Base-by-base conservation (phyloP, 2,888 invertebrate genomes). In the Psococerastis gibbosa region DNA sequence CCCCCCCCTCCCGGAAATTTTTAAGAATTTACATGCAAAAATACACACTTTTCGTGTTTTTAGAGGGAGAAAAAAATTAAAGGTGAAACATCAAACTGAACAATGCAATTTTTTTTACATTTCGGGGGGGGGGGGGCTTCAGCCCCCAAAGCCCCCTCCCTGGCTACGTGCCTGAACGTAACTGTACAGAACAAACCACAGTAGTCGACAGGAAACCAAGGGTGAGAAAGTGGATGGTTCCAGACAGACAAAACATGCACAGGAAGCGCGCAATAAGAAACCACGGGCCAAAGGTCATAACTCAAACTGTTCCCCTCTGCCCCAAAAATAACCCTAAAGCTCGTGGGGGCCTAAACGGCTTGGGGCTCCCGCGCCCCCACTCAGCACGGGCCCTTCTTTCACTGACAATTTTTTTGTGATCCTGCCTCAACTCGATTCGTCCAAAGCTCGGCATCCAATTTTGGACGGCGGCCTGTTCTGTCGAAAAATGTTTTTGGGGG, bases 251-350 rank as follows among this genome's bases (percentile, higher is more conserved):
- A 27, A 27, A 27, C 27, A 27, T 27, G 27, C 27, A 27, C 27
- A 27, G 27, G 27, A 27, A 27, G 27, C 27, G 27, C 27, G 27
- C 27, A 27, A 27, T 27, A 27, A 27, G 27, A 27, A 27, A 27
- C 27, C 27, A 27, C 17, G 38, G 38, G 38, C 38, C 38, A 38
- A 38, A 38, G 38, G 38, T 38, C 38, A 38, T 38, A 38, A 38
- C 38, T 38, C 20, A 38, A 38, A 38, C 38, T 18, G 22, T 4
- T 17, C 38, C 22, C 38, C 38, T 20, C 16, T 38, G 38, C 38
- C 38, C 38, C 38, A 38, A 22, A 38, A 38, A 38, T 38, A 38
- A 38, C 38, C 38, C 20, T 22, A 22, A 38, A 15, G 16, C 18
- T 20, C 3, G 3, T 22, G 22, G 11, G 22, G 22, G 38, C 38